Conservation (phyloP, 2,888 invertebrate genomes). For the Drosophila ezoana region DNA sequence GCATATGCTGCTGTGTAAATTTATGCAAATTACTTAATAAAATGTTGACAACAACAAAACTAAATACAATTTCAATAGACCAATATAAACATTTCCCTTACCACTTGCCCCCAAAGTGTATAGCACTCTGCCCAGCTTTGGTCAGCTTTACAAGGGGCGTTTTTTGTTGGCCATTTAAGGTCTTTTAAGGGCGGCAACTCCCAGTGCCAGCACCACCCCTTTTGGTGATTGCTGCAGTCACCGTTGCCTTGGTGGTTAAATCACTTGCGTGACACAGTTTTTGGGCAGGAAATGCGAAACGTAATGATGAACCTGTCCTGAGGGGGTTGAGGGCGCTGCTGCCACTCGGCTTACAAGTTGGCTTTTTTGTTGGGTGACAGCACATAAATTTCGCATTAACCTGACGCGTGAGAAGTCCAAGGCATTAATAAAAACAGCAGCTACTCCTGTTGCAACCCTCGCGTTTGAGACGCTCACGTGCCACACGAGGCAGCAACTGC, state of each 20-base stretch:
- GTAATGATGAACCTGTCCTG: conserved; percentile 68
- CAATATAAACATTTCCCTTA: conserved; percentile 48
- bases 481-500: conserved; percentile 46
- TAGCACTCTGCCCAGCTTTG: conserved; percentile 18
- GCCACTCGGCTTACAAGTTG: conserved; percentile 37
- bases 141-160: conserved; percentile 59
- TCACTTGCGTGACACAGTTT: conserved; percentile 67
- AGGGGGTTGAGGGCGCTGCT: conserved; percentile 21
- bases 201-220: conserved; percentile 44
- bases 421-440: conserved; percentile 58
- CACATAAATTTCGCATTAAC: conserved; percentile 74
- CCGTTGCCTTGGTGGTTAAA: conserved; percentile 51
- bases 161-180: conserved; percentile 72
- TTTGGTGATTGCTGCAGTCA: conserved; percentile 22
- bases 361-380: conserved; percentile 27
- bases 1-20: conserved; percentile 56
- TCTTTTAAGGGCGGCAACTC: conserved; percentile 52
- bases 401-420: conserved; percentile 68
- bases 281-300: conserved; percentile 10
- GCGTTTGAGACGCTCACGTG: conserved; percentile 68
- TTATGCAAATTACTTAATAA: conserved; percentile 79
- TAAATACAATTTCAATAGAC: conserved; percentile 74
- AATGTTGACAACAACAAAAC: conserved; percentile 75
- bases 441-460: conserved; percentile 66
- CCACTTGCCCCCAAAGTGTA: background rate